Evolutionary conservation across 2,888 invertebrate species (phyloP), one percentile per base, ranked within the genome.

Genomic region (Pterostichus madidus): DNA sequence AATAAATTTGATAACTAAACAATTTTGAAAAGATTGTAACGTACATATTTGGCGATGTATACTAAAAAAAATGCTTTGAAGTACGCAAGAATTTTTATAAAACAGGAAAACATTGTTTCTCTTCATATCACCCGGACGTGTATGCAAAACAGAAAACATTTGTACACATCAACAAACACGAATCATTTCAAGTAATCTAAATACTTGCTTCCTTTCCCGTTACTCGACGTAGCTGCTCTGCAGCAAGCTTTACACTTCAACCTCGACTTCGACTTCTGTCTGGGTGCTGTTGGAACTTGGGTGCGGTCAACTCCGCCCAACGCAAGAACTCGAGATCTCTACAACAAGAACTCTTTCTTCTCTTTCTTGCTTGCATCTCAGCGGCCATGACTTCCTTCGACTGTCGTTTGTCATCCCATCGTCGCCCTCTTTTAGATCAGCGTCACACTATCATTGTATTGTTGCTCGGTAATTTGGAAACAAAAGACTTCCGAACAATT

Each of bases 401-500:
- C 15, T 11, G 39, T 71, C 68, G 44, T 71, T 71, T 71, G 68
- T 71, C 68, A 71, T 71, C 17, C n/a, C 8, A 71, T 71, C 68
- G 46, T 44, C 68, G 68, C 68, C 44, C 13, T 64, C 64, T 32
- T 64, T 44, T 39, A 10, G 44, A 64, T 39, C 13, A n/a, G 13
- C 64, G 39, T 11, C 31, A 32, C 32, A 61, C 61, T 39, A 39
- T 64, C 64, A 64, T 64, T 64, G 68, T 71, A 44, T 71, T 71
- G 68, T 71, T 39, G 68, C 52, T 52, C 31, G n/a, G 73, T 73
- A 73, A 73, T 73, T 73, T 73, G 31, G 75, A 75, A 75, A 75
- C 75, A 75, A 75, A 52, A 32, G 75, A 52, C 52, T 75, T 75
- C 75, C 75, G 75, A 46, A 71, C 68, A 71, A 71, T 71, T 39